Evolutionary conservation across 1,140 invertebrate species (phyloP), one percentile per base, ranked within the genome.

Genomic region (Magallana ariakensis): DNA sequence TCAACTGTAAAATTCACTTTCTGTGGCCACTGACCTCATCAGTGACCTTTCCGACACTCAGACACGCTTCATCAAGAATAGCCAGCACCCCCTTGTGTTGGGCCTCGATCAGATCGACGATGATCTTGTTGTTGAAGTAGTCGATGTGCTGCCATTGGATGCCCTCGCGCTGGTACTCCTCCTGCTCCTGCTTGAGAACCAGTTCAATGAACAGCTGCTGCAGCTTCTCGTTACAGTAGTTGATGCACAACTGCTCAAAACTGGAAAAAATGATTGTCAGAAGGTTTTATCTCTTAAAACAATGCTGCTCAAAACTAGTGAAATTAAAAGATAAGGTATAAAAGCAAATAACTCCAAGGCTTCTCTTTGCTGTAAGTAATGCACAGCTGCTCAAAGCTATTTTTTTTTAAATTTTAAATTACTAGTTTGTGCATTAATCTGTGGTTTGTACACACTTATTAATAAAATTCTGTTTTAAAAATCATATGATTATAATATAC

Each of bases 161-260:
- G 66, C 98, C 98, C 95, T 99, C 98, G 54, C 96, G 96, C 89
- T 96, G 96, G 92, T 99, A 99, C 93, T 99, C 98, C 94, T 99
- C 98, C 93, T 99, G 98, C 94, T 99, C 98, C 94, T 99, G 98
- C 93, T 98, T 98, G 66, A 99, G 94, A 10, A 99, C 98, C 93
- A 99, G 95, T 94, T 99, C 98, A 92, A 99, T 99, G 93, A 99
- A 99, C 7, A 99, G 95, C 93, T 99, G 98, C 93, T 99, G 98
- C 46, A 99, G 95, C 94, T 99, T 99, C 95, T 99, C 98, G 94
- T 99, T 99, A 91, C 98, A 99, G 95, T 99, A 99, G 94, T 99
- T 99, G 91, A 99, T 99, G 93, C 98, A 99, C 94, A 98, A 98
- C 94, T 99, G 98, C 94, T 99, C 98, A 95, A 99, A 99, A 92